These are phyloP conservation scores for Cyphomyrmex costatus DNA, from an alignment of 1,140 invertebrate species.

Conservation along the genomic window DNA sequence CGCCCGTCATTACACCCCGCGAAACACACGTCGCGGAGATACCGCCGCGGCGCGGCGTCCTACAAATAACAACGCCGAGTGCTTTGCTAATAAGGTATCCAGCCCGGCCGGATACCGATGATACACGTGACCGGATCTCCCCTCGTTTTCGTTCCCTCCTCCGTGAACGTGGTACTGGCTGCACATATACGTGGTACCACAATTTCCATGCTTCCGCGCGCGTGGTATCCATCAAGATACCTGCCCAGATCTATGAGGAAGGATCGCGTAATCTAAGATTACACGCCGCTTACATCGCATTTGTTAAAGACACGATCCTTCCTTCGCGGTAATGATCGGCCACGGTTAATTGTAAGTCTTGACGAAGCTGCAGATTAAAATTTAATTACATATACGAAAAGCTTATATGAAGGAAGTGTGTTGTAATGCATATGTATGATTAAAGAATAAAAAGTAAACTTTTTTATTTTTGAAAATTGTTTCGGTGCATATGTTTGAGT, in stretches of 20 bases:
- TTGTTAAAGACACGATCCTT: not conserved
- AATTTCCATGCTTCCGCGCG: conserved; percentile 48
- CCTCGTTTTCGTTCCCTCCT: conserved; percentile 51
- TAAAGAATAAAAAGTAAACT: not conserved
- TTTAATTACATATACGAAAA: conserved; percentile 11
- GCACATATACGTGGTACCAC: not conserved
- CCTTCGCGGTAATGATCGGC: not conserved
- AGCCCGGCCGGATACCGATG: conserved; percentile 35
- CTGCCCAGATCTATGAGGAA: not conserved
- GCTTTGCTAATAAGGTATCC: conserved; percentile 70
- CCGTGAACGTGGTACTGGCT: not conserved
- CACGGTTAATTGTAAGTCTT: not conserved
- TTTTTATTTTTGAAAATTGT: not conserved
- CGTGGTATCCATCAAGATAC: not conserved
- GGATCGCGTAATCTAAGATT: conserved; percentile 22
- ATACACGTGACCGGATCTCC: conserved; percentile 76
- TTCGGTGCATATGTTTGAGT: not conserved
- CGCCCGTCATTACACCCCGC: conserved; percentile 65
- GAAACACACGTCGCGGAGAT: not conserved
- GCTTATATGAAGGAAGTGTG: not conserved
- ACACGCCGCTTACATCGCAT: conserved; percentile 27
- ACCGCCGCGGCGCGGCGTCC: conserved; percentile 49
- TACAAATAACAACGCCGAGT: conserved; percentile 72
- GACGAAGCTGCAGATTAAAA: conserved; percentile 7
- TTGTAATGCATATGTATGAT: not conserved